Evolutionary conservation across 2,888 invertebrate species (phyloP).

Genomic region (Ophion ellenae): DNA sequence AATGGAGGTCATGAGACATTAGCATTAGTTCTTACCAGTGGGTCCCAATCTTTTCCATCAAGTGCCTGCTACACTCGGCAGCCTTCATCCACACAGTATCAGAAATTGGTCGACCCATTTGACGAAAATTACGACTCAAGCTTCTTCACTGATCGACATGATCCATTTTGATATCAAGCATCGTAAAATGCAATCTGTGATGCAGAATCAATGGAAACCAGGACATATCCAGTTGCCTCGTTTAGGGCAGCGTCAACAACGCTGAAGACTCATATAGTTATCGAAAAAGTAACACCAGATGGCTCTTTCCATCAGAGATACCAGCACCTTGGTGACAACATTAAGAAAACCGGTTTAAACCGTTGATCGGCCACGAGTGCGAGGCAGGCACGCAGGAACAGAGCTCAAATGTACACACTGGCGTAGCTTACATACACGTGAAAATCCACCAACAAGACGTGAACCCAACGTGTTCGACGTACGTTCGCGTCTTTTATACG

Average conservation of each 20-base stretch:
- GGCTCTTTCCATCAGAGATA: conserved; percentile 21
- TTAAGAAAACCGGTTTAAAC: conserved; percentile 70
- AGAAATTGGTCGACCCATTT: no score
- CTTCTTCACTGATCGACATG: no score
- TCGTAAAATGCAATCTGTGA: no score
- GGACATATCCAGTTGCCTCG: no score
- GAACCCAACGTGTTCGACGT: conserved; percentile 37
- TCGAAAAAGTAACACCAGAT: conserved; percentile 19
- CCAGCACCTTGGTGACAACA: conserved; percentile 53
- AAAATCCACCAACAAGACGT: conserved; percentile 21
- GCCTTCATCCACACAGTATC: no score
- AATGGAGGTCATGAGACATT: no score
- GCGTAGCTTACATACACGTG: conserved; percentile 16
- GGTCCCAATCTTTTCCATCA: no score
- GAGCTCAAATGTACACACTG: conserved; percentile 45
- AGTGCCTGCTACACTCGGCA: no score
- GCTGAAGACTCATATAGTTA: not conserved
- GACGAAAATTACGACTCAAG: no score
- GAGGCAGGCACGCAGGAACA: conserved; percentile 43
- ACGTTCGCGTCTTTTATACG: conserved; percentile 26
- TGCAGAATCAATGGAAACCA: no score
- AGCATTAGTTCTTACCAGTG: no score
- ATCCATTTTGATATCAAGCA: no score
- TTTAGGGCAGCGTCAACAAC: not conserved
- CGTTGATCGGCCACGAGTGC: conserved; percentile 65